These are phyloP conservation scores for Microtus montanus DNA, from an alignment of 2,113 vertebrate species.

Conservation along the genomic window DNA sequence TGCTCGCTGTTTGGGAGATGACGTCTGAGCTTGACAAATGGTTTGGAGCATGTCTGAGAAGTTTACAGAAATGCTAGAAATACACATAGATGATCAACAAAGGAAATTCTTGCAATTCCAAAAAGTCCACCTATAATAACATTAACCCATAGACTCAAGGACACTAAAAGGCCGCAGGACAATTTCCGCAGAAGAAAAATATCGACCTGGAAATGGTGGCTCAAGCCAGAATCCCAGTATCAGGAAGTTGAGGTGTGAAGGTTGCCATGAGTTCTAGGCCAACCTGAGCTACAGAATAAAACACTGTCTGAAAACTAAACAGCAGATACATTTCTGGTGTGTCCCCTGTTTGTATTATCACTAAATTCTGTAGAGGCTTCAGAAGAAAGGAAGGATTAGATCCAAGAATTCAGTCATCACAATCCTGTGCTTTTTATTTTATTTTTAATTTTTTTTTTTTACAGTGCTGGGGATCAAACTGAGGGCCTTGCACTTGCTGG, in stretches of 20 bases:
- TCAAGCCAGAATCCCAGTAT: background rate
- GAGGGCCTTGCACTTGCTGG: background rate
- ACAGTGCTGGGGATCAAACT: background rate
- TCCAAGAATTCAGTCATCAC: background rate
- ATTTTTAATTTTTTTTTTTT: background rate
- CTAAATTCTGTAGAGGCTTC: background rate
- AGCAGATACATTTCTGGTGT: background rate
- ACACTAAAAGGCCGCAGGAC: background rate
- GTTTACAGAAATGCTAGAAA: conserved; percentile 19
- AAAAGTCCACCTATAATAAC: background rate
- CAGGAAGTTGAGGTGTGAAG: background rate
- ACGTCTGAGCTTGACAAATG: conserved; percentile 38
- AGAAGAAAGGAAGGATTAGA: background rate
- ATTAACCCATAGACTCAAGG: background rate
- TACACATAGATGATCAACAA: background rate
- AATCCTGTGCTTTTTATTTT: background rate
- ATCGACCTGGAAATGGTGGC: background rate
- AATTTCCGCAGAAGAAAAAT: background rate
- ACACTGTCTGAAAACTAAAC: background rate
- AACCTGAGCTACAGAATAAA: background rate
- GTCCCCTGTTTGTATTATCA: conserved; percentile 25
- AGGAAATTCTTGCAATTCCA: background rate
- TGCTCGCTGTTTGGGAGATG: conserved; percentile 12
- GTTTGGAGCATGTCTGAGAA: conserved; percentile 36
- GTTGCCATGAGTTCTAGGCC: background rate